These are phyloP conservation scores for Chlorodrepanis virens DNA, from an alignment of 2,113 vertebrate species.

Conservation along the genomic window DNA sequence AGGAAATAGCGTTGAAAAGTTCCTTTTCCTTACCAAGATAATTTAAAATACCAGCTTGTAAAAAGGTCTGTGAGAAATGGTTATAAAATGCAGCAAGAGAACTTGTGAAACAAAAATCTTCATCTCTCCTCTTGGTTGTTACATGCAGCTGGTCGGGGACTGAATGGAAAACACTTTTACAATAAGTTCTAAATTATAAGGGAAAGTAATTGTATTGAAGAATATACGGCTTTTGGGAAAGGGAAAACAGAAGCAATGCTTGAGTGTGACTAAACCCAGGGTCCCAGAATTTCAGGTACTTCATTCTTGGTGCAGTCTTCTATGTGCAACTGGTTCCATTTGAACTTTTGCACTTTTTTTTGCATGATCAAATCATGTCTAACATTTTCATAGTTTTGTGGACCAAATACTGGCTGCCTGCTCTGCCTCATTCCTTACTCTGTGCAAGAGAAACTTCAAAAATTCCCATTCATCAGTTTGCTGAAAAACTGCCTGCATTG, in stretches of 20 bases:
- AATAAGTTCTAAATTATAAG: not conserved
- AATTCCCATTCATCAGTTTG: not conserved
- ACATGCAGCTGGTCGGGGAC: not conserved
- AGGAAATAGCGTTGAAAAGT: slow-evolving; percentile 22
- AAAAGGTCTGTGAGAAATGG: not conserved
- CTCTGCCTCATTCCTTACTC: not conserved
- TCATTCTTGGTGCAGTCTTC: not conserved
- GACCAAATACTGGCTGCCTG: not conserved
- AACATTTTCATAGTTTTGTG: not conserved
- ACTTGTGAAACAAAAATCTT: not conserved
- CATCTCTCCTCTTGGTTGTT: not conserved
- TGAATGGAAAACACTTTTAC: not conserved
- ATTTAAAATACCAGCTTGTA: not conserved
- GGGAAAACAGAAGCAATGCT: not conserved
- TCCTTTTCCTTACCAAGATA: slow-evolving; percentile 13
- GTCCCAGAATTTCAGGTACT: not conserved
- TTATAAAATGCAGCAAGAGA: not conserved
- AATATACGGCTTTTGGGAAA: not conserved
- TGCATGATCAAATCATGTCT: not conserved
- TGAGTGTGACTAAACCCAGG: not conserved
- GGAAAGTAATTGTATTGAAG: not conserved
- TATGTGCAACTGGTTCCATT: not conserved
- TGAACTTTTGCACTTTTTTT: not conserved
- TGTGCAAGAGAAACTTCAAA: not conserved
- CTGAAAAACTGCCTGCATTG: fast-evolving